phyloP scores from a whole-genome alignment of 1,140 invertebrate species.

The Orchestia grillus region DNA sequence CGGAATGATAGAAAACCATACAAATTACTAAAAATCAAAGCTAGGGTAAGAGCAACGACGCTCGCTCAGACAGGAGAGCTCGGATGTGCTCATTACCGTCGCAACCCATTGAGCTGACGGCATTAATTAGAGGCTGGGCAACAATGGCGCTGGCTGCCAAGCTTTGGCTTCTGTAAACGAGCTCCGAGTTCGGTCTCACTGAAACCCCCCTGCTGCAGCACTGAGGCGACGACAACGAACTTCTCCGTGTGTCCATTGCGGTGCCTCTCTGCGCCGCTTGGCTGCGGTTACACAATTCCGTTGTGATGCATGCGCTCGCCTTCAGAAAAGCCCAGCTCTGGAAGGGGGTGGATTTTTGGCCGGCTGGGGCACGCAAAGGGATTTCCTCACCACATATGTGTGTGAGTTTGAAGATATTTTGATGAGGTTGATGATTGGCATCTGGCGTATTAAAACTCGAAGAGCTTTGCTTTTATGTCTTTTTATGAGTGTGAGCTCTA shows the following conservation, averaged over 20 bases:
- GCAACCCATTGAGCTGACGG: conserved; percentile 30
- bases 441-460: too few relatives aligned
- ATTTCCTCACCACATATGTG: too few relatives aligned
- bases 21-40: background rate
- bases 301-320: background rate
- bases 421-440: too few relatives aligned
- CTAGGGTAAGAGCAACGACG: background rate
- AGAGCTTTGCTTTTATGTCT: too few relatives aligned
- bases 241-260: background rate
- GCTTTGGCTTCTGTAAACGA: conserved; percentile 42
- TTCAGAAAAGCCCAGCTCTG: background rate
- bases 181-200: background rate
- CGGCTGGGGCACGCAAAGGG: background rate
- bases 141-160: conserved; percentile 18
- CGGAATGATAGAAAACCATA: background rate
- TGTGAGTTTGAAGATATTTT: too few relatives aligned
- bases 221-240: background rate
- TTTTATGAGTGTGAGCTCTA: too few relatives aligned
- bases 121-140: conserved; percentile 37
- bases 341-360: background rate
- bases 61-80: background rate
- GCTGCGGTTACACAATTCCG: background rate
- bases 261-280: background rate
- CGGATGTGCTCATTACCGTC: conserved; percentile 38
- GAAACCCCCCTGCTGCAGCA: background rate